Evolutionary conservation across 2,888 invertebrate species (phyloP).

Genomic region (Colletes collaris): DNA sequence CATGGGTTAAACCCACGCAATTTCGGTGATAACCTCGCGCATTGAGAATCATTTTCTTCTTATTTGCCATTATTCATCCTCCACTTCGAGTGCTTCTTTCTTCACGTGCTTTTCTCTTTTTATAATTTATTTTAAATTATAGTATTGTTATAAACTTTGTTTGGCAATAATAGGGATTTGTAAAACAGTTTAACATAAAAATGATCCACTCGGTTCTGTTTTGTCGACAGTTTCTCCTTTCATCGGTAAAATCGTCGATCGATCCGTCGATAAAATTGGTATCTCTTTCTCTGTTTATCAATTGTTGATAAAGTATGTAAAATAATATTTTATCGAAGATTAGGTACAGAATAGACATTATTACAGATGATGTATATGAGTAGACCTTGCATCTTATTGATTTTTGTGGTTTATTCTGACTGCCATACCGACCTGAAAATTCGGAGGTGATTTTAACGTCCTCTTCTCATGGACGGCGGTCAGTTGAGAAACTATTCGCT

Average conservation of each 20-base stretch:
- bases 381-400: no score
- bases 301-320: neutral
- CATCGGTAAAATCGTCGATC: slow-evolving; percentile 22
- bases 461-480: no score
- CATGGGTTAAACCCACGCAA: slow-evolving; percentile 54
- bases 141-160: no score
- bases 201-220: neutral
- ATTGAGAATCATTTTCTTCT: neutral
- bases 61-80: neutral
- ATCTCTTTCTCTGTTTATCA: slow-evolving; percentile 34
- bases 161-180: neutral
- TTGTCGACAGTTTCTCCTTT: slow-evolving; percentile 19
- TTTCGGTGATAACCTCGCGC: slow-evolving; percentile 12
- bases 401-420: no score
- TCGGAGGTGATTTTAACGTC: no score
- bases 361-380: no score
- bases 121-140: no score
- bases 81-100: neutral
- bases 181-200: neutral
- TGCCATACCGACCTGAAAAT: no score
- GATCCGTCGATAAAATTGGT: slow-evolving; percentile 33
- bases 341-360: neutral
- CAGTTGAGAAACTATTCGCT: no score
- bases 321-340: neutral
- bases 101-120: no score